These are phyloP conservation scores for Drosophila suzukii DNA, from an alignment of 1,140 invertebrate genomes.

Conservation along the genomic window DNA sequence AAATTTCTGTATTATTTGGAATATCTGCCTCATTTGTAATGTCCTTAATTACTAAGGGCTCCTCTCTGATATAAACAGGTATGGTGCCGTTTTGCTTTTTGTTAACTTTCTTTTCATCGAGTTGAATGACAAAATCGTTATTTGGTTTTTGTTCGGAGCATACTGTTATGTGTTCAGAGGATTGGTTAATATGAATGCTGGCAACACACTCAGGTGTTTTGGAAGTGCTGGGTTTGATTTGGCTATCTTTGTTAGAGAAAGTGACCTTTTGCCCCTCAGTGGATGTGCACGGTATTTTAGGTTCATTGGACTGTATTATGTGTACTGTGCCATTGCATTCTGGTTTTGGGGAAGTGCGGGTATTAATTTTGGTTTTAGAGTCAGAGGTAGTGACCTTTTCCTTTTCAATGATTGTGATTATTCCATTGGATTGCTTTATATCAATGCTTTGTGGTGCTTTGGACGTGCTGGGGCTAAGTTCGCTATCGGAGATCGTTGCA, in stretches of 20 bases:
- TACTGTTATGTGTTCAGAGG: not conserved
- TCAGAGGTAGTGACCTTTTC: conserved; percentile 8
- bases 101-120: conserved; percentile 5
- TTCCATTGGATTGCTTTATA: conserved; percentile 12
- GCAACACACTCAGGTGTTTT: conserved; percentile 3
- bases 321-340: conserved; percentile 24
- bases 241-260: not conserved
- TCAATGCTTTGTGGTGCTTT: not conserved
- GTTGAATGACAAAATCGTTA: not conserved
- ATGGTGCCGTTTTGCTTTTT: not conserved
- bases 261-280: not conserved
- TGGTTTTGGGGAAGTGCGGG: conserved; percentile 8
- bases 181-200: conserved; percentile 21
- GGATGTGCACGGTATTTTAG: conserved; percentile 1
- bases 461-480: conserved; percentile 24
- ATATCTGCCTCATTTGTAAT: not conserved
- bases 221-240: not conserved
- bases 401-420: conserved; percentile 3
- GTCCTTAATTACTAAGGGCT: conserved; percentile 7
- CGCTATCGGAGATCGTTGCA: conserved; percentile 8
- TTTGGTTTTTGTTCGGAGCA: conserved; percentile 2
- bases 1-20: not conserved
- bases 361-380: not conserved
- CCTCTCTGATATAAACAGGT: not conserved
- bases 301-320: conserved; percentile 5